Conservation (phyloP, 1,140 invertebrate genomes). For the Acyrthosiphon pisum region DNA sequence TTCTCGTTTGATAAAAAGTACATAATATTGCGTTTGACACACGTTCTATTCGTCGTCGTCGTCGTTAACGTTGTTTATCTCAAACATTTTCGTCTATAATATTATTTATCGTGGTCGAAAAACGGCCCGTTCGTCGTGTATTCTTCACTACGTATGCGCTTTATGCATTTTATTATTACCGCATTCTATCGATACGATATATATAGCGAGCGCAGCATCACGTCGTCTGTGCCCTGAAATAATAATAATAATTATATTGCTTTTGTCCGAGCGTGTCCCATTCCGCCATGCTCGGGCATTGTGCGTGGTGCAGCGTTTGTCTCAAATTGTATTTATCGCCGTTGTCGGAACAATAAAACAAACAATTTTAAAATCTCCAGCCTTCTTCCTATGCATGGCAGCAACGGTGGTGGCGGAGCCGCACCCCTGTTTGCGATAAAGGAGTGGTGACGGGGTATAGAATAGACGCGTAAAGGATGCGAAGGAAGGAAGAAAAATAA, state of each 20-base stretch:
- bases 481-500: background rate
- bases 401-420: no score
- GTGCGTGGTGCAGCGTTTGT: slow-evolving; percentile 3
- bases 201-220: background rate
- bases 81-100: background rate
- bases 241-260: background rate
- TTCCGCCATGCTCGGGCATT: background rate
- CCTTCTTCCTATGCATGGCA: background rate
- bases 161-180: background rate
- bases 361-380: slow-evolving; percentile 11
- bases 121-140: background rate
- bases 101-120: background rate
- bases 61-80: background rate
- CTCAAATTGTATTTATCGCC: slow-evolving; percentile 23
- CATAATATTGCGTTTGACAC: background rate
- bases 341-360: slow-evolving; percentile 43
- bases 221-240: background rate
- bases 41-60: background rate
- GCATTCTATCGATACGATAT: background rate
- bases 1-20: background rate
- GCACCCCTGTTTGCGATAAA: background rate
- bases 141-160: no score
- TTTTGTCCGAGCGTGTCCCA: background rate
- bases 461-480: background rate
- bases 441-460: background rate